A percentile compares a stretch with the other conserved stretches of the same genome.
Conservation (phyloP, 2,113 vertebrate species). For the Ifrita kowaldi region DNA sequence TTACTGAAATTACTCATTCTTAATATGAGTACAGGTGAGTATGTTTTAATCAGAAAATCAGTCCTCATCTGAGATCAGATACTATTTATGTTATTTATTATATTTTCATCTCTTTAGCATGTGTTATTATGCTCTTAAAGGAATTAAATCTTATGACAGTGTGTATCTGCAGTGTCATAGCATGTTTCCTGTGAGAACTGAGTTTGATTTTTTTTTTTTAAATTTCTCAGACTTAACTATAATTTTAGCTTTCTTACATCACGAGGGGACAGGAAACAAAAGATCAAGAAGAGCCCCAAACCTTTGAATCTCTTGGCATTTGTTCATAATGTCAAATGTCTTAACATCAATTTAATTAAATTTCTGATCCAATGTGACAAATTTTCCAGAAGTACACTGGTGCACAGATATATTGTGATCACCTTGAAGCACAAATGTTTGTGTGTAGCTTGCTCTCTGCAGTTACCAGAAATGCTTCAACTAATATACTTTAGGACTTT, state of each 20-base stretch:
- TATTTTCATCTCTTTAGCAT: background rate
- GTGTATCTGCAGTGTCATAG: background rate
- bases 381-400: background rate
- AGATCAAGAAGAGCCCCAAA: background rate
- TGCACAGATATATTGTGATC: fast-evolving
- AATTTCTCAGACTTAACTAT: background rate
- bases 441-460: background rate
- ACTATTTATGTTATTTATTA: background rate
- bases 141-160: background rate
- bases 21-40: background rate
- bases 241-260: background rate
- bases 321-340: background rate
- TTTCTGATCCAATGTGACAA: background rate
- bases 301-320: background rate
- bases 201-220: background rate
- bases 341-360: background rate
- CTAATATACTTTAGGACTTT: background rate
- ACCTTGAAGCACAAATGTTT: background rate
- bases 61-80: background rate
- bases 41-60: background rate
- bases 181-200: background rate
- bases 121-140: background rate
- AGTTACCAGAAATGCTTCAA: background rate
- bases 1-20: background rate
- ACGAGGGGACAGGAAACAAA: background rate